Base-by-base conservation (phyloP, 1,140 invertebrate genomes). In the Portunus trituberculatus region DNA sequence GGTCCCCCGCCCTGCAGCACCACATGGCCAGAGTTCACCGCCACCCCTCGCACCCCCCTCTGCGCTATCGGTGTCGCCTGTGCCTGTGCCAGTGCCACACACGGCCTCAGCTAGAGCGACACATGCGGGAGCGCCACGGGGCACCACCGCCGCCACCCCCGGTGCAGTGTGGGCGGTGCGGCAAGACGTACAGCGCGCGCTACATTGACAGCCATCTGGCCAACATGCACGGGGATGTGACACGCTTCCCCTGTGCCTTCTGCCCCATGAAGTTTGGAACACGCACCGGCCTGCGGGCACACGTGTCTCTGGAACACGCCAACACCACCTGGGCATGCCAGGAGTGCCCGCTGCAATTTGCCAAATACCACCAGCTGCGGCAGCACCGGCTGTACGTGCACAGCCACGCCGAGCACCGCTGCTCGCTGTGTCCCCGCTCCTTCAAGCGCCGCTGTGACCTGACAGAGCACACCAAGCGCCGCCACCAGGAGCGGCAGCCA, bases 351-450 rank as follows among this genome's bases (percentile, higher is more conserved):
- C 28, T 91, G 39, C 45, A 94, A 67, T 94, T 94, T 52, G 76
- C 46, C 12, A 90, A 90, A 20, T 94, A 94, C 59, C 93, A 94
- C 45, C 88, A 94, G 88, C 46, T 94, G 46, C 48, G 93, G 25
- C 93, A 94, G 88, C 93, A 94, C 48, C 88, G 89, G n/a, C 90
- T 90, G 4, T 95, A 95, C 48, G 84, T 95, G n/a, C 94, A 95
- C 84, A 95, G 94, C 59, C 92, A n/a, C 16, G 88, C 92, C 28
- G 46, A 92, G 31, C 88, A 88, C 32, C 29, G 82, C 25, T 95
- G 94, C 48, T n/a, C 14, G 29, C 20, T 82, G n/a, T 95, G 94
- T 93, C 91, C 59, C 28, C 52, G 59, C 28, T 88, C 94, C 8
- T 95, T 88, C 84, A 95, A 95, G 52, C 82, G 94, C 8, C 86